Evolutionary conservation across 1,140 invertebrate genomes (phyloP).

Genomic region (Batillaria attramentaria): DNA sequence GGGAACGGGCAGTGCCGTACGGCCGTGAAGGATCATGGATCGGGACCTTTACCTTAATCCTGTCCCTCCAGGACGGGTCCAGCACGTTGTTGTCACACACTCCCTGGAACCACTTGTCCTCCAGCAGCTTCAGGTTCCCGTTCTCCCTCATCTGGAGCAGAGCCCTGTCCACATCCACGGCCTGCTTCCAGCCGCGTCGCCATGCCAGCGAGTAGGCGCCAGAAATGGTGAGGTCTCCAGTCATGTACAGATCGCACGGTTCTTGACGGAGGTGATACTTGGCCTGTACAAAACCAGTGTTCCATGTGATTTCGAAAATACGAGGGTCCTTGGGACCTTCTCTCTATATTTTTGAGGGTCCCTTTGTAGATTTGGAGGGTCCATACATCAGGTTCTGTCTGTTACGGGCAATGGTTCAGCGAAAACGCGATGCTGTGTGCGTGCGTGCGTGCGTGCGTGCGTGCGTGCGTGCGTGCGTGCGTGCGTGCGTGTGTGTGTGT

Average conservation of each 20-base stretch:
- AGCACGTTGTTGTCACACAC: constrained; percentile 42
- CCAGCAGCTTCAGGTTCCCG: constrained; percentile 44
- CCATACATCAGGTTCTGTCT: no score
- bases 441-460: no score
- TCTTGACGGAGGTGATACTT: constrained; percentile 47
- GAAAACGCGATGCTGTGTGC: no score
- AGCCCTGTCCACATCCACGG: constrained; percentile 36
- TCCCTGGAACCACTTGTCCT: constrained; percentile 54
- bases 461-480: no score
- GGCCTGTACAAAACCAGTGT: constrained; percentile 76
- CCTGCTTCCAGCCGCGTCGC: constrained; percentile 10
- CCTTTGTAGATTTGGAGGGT: no score
- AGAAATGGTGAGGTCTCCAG: constrained; percentile 44
- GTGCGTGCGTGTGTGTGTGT: no score
- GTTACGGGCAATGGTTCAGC: no score
- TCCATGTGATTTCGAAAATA: no score
- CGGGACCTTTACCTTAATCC: constrained; percentile 42
- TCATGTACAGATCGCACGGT: constrained; percentile 51
- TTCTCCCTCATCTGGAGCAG: constrained; percentile 46
- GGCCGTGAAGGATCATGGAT: not conserved
- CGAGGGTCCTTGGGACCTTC: no score
- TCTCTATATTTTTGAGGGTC: no score
- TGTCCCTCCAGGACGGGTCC: constrained; percentile 35
- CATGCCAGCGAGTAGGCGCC: constrained; percentile 49
- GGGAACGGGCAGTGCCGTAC: no score